Conservation (phyloP, 2,888 invertebrate genomes). For the Luperina testacea region DNA sequence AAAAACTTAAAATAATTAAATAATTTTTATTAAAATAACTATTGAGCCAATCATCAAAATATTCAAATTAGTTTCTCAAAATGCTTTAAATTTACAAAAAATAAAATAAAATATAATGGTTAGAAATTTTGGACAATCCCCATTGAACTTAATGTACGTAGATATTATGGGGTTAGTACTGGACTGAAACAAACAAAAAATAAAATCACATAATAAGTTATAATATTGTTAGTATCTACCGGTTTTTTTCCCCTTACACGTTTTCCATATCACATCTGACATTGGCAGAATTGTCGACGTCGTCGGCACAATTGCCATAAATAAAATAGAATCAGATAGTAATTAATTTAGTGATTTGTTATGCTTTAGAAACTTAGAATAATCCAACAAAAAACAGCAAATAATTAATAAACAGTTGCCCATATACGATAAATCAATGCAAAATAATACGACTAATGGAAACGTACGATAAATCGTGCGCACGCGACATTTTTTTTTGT, state of each 20-base stretch:
- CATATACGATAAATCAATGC: constrained; percentile 38
- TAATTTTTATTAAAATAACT: too few species aligned
- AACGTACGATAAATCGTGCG: constrained; percentile 51
- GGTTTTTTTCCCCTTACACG: background rate
- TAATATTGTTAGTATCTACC: too few species aligned
- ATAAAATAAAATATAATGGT: too few species aligned
- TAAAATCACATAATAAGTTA: too few species aligned
- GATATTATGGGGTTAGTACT: too few species aligned
- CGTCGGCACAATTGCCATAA: background rate
- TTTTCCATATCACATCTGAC: background rate
- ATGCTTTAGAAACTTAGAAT: background rate
- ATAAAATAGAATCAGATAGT: background rate
- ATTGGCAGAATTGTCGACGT: background rate
- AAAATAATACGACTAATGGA: constrained; percentile 38
- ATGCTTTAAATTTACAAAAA: too few species aligned
- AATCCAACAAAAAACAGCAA: background rate
- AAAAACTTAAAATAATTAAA: too few species aligned
- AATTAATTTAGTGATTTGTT: background rate
- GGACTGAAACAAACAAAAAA: too few species aligned
- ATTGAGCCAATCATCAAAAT: too few species aligned
- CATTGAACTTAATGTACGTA: too few species aligned
- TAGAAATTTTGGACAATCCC: too few species aligned
- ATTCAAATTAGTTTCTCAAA: too few species aligned
- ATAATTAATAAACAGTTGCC: constrained; percentile 28
- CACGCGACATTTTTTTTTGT: constrained; percentile 44